phyloP scores from a whole-genome alignment of 1,140 invertebrate genomes.

The Pachypsylla venusta region DNA sequence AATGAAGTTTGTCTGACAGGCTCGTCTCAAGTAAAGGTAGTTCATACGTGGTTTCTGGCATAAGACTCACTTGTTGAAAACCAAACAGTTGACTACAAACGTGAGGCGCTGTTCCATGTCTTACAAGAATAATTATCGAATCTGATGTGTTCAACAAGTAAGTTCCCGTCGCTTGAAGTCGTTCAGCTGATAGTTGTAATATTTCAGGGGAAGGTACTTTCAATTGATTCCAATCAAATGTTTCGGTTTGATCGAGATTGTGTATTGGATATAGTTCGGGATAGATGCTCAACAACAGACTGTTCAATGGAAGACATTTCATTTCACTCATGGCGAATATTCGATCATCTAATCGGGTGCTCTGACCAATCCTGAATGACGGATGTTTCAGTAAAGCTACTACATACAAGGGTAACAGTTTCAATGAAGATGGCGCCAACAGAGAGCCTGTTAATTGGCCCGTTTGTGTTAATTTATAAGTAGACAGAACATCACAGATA shows the following conservation, averaged over 20 bases:
- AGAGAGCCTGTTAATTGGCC: slow-evolving; percentile 42
- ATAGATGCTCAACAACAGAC: slow-evolving; percentile 75
- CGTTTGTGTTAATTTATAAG: slow-evolving; percentile 55
- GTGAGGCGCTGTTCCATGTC: slow-evolving; percentile 55
- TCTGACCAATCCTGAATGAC: slow-evolving; percentile 72
- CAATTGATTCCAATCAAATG: slow-evolving; percentile 23
- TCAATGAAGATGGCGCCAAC: slow-evolving; percentile 52
- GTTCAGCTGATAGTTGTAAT: slow-evolving; percentile 46
- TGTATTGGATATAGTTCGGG: slow-evolving; percentile 89
- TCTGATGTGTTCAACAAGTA: slow-evolving; percentile 83
- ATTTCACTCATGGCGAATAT: slow-evolving; percentile 86
- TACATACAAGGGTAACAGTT: slow-evolving; percentile 76
- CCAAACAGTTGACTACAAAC: slow-evolving; percentile 62
- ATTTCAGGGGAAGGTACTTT: slow-evolving; percentile 31
- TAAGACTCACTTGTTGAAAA: slow-evolving; percentile 40
- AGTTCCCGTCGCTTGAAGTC: slow-evolving; percentile 70
- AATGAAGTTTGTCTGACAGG: background rate
- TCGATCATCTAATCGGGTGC: slow-evolving; percentile 81
- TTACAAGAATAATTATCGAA: slow-evolving; percentile 72
- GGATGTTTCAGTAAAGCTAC: slow-evolving; percentile 77
- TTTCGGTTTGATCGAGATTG: slow-evolving; percentile 43
- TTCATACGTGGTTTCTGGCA: slow-evolving; percentile 34
- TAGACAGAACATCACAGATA: slow-evolving; percentile 72
- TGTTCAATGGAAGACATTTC: slow-evolving; percentile 69
- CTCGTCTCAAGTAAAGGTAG: background rate